phyloP scores from a whole-genome alignment of 1,140 invertebrate species.

The Protaetia brevitarsis region DNA sequence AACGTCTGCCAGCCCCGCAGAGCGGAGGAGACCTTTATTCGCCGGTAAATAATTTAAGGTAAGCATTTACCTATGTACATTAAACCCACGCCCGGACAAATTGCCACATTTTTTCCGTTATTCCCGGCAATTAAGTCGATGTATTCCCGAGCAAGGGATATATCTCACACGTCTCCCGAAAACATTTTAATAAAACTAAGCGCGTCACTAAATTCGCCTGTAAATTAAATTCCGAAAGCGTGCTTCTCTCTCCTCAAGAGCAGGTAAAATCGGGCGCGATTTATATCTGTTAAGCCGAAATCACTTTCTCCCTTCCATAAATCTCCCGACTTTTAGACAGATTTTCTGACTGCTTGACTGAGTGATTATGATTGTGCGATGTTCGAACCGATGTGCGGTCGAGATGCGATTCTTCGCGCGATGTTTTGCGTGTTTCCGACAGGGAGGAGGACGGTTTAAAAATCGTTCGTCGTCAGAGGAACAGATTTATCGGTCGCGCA shows the following conservation, averaged over 20 bases:
- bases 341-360: too few relatives aligned
- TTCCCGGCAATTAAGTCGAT: too few relatives aligned
- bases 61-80: too few relatives aligned
- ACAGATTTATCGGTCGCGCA: background rate
- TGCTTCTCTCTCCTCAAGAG: background rate
- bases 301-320: constrained; percentile 7
- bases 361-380: constrained; percentile 16
- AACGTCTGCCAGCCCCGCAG: too few relatives aligned
- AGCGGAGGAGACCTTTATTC: too few relatives aligned
- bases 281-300: background rate
- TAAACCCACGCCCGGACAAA: too few relatives aligned
- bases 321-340: too few relatives aligned
- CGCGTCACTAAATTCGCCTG: background rate
- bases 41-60: too few relatives aligned
- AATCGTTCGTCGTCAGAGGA: background rate
- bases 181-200: background rate
- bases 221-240: background rate
- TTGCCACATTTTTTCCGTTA: too few relatives aligned
- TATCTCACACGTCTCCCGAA: too few relatives aligned
- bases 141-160: too few relatives aligned
- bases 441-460: background rate
- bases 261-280: background rate
- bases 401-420: background rate
- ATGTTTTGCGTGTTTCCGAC: background rate
- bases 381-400: background rate